Percentiles rank a stretch among this genome's conserved stretches.
These are phyloP conservation scores for Druceiella hillmani DNA, from an alignment of 2,888 invertebrate genomes.

Conservation along the genomic window DNA sequence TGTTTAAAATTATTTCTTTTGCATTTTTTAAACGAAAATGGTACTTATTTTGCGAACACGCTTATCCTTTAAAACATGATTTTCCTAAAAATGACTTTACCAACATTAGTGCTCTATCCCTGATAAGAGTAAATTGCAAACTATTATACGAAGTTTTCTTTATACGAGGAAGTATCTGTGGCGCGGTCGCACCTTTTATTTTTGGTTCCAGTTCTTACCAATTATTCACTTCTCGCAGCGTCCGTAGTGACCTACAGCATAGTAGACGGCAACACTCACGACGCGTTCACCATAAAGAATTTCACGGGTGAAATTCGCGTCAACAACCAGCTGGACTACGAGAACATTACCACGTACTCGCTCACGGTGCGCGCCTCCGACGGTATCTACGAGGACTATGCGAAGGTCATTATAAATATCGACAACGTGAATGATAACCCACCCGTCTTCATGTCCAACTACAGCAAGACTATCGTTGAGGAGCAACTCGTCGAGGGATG, in stretches of 20 bases:
- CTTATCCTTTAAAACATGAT: too few species aligned
- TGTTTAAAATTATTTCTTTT: too few species aligned
- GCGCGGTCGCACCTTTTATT: slow-evolving; percentile 3
- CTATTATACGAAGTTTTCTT: too few species aligned
- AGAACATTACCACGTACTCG: slow-evolving; percentile 77
- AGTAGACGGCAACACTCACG: slow-evolving; percentile 76
- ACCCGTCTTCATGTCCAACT: slow-evolving; percentile 73
- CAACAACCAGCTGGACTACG: slow-evolving; percentile 73
- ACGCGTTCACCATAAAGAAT: slow-evolving; percentile 81
- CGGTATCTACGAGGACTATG: slow-evolving; percentile 76
- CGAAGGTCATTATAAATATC: slow-evolving; percentile 78
- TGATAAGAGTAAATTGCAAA: too few species aligned
- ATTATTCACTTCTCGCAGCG: slow-evolving; percentile 39
- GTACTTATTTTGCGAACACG: too few species aligned
- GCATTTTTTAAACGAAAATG: too few species aligned
- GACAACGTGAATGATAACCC: slow-evolving; percentile 91
- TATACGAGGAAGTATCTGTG: slow-evolving; percentile 9
- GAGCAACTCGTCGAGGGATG: slow-evolving; percentile 66
- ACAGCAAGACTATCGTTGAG: slow-evolving; percentile 69
- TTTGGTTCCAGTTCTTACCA: slow-evolving; percentile 7
- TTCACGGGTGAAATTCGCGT: slow-evolving; percentile 83
- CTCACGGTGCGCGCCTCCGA: slow-evolving; percentile 81
- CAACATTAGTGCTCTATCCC: too few species aligned
- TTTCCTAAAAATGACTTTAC: too few species aligned
- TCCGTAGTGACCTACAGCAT: slow-evolving; percentile 85